Percentiles rank a stretch among this genome's conserved stretches.
Conservation (phyloP, 2,797 vertebrate genomes). For the Bovichtus diacanthus region DNA sequence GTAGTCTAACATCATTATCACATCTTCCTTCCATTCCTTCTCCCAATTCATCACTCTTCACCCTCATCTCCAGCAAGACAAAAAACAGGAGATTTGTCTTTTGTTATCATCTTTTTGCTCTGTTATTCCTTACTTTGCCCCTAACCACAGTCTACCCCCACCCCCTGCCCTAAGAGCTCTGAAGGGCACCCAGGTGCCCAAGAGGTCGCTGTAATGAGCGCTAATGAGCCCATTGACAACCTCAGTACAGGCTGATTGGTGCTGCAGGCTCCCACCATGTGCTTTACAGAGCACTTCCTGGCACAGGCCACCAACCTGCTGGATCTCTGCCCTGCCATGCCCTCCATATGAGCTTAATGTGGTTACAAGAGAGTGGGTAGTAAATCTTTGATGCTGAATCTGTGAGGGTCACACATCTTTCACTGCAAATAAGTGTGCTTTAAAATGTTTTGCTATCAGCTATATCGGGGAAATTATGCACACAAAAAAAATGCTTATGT, state of each 20-base stretch:
- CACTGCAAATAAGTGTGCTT: conserved; percentile 9
- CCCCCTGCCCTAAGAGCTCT: conserved; percentile 70
- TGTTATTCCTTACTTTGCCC: conserved; percentile 53
- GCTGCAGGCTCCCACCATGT: conserved; percentile 79
- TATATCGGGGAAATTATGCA: background rate
- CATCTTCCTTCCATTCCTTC: conserved; percentile 4
- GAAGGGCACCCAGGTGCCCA: conserved; percentile 84
- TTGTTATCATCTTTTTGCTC: conserved; percentile 48
- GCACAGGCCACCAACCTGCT: conserved; percentile 70
- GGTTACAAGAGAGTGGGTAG: conserved; percentile 41
- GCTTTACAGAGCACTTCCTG: conserved; percentile 78
- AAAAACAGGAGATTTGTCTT: conserved; percentile 33
- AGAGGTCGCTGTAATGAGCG: conserved; percentile 79
- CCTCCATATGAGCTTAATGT: conserved; percentile 60
- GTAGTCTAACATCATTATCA: conserved; percentile 56
- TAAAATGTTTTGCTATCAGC: background rate
- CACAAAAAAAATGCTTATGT: background rate
- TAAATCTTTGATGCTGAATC: conserved; percentile 47
- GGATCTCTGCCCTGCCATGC: conserved; percentile 70
- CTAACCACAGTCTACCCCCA: conserved; percentile 33
- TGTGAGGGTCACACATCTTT: conserved; percentile 21
- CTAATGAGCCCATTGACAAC: conserved; percentile 83
- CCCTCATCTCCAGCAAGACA: conserved; percentile 1
- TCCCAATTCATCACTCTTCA: background rate
- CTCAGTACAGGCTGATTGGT: conserved; percentile 80